Base-by-base conservation (phyloP, 2,888 invertebrate species). In the Lamproptera curius region DNA sequence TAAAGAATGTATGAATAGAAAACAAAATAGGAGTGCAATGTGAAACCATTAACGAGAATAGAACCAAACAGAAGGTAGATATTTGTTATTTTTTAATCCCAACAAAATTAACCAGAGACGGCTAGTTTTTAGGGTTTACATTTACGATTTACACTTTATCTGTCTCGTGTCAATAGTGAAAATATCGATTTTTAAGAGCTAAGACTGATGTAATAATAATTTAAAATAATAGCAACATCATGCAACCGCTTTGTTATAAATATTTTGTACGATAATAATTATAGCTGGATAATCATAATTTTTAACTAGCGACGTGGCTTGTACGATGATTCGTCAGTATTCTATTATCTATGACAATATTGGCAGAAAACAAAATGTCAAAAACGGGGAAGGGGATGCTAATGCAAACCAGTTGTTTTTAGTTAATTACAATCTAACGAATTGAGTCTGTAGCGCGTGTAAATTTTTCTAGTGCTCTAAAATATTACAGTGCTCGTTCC, bases 341-440 rank as follows among this genome's bases (percentile, higher is more conserved):
- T 58, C 51, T 54, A 37, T 52, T 54, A 13, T 58, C 55, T 61
- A 61, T 57, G 52, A 20, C 51, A 53, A 62, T 57, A 65, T 64
- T 71, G 71, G 75, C 75, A 76, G 67, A 60, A 69, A 65, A 68
- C 36, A 65, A 56, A 49, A 53, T 42, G 52, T 54, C 54, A 61
- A 63, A 67, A 70, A 74, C 73, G 70, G 73, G 70, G 67, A 66
- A 62, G 60, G 67, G 62, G 66, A 70, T 71, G 63, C 73, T 66
- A 72, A 70, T 71, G 63, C 72, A 66, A 71, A 63, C 63, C 69
- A 67, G 70, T 73, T 73, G 66, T 71, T 70, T 69, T 68, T 55
- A 53, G 34, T 42, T 58, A 31, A 31, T 31, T 31, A 11, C 62
- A 65, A 68, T 75, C 62, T 61, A 69, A 63, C 66, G 63, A 61